Evolutionary conservation across 2,113 vertebrate species (phyloP), one percentile per base, ranked within the genome.

Genomic region (Neogale vison): DNA sequence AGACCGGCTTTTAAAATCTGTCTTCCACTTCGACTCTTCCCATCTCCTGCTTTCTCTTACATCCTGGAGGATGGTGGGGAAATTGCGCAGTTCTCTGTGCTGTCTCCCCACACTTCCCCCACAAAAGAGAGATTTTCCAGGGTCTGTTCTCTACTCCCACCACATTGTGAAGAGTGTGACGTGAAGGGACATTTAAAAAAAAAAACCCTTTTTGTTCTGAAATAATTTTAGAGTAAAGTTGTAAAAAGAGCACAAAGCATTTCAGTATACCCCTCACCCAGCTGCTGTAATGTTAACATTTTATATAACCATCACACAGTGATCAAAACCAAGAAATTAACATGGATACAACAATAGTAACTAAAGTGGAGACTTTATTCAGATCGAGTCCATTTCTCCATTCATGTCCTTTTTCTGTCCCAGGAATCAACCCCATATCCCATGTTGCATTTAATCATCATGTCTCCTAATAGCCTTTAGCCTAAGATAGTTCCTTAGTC

Each of bases 201-300:
- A 55, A 80, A 57, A 52, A 14, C 29, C 24, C 2, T 15, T 72
- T 90, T 97, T 55, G 42, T 71, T 96, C 55, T 72, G 39, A 90
- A 95, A 83, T 61, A 39, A 31, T 59, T 29, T 90, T 65, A 90
- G 96, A 74, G 72, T 63, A 69, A 90, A 63, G 57, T 21, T 82
- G 24, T 45, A 92, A 86, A 92, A 76, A 95, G 3, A 63, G 36
- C 67, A 72, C 36, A 65, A 50, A 93, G 24, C 34, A 21, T 45
- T 82, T 97, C 59, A 39, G n/a, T 24, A 14, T 36, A 24, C 4
- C 1, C n/a, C 79, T 88, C 12, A 50, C 76, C 18, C 11, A 7
- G 69, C 18, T 52, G 39, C 39, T 2, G 34, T 96, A 59, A n/a
- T 34, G 90, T 69, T 47, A 52, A 7, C 29, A 23, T 85, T 39